Base-by-base conservation (phyloP, 1,140 invertebrate genomes). In the Phenacoccus solenopsis region DNA sequence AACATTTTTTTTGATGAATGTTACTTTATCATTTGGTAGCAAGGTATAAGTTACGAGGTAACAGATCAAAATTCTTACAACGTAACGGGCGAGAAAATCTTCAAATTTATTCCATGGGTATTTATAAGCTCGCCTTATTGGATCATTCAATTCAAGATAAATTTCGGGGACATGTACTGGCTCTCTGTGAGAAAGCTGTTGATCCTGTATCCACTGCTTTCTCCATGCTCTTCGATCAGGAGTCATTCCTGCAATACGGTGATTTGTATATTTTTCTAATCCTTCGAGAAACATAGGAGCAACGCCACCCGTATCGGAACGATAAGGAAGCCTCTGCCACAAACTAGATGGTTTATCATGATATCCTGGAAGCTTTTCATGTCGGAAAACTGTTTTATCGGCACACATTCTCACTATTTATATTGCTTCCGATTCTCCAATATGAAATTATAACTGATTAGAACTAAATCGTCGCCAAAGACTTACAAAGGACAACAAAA, bases 171-270 rank as follows among this genome's bases (percentile, higher is more conserved):
- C 83, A 72, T 82, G 75, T 30, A 83, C 76, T 0, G 91, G 90
- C 76, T 94, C 91, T 68, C 87, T 84, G 16, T 83, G 81, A 64
- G 84, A 78, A 32, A 95, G 80, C 73, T 85, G 76, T 81, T 93
- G 90, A 81, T 93, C 91, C 77, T 92, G 86, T 0, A 94, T 73
- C 86, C 86, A 95, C 77, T 93, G 84, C 73, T 86, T 87, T 71
- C 92, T 83, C 85, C 88, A 94, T 59, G 85, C 85, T 73, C 91
- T 83, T 81, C 94, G 91, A n/a, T 85, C 87, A 76, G 87, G 81
- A 5, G 86, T 87, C 90, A 94, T 94, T 70, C 90, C 90, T 67
- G 86, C 75, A 24, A 90, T 80, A 77, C 92, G 84, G 80, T 93
- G 88, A 72, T 90, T 82, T 81, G 92, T 88, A 0, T 77, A 77